Evolutionary conservation across 2,797 vertebrate genomes (phyloP), one percentile per base, ranked within the genome.

Genomic region (Varecia variegata): DNA sequence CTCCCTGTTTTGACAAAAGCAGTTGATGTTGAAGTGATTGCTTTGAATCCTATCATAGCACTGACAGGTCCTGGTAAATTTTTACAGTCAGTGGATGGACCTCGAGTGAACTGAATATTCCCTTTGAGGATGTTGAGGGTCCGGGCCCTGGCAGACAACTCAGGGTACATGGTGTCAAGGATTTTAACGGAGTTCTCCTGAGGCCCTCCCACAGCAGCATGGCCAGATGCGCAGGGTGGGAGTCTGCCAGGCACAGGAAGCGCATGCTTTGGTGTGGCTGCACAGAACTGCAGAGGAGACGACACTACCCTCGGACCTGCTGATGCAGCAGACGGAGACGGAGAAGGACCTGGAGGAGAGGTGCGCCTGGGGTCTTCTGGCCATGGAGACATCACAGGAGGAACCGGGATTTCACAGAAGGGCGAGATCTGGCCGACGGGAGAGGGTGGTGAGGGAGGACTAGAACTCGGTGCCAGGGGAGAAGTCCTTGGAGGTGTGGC

Each of bases 121-220:
- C 99, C 99, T 96, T 99, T 99, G 80, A 99, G 99, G 80, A 99
- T 99, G 98, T 98, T 99, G 79, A 99, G 98, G 25, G 99, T 99
- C 86, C 99, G 98, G 25, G 99, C 99, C 5, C 99, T 98, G 80
- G 99, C 99, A 5, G 99, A 99, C 4, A 99, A 98, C 76, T 99
- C 99, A 18, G 99, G 99, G 97, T 99, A 99, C 99, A 99, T 99
- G 83, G 99, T 99, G 96, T 99, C 99, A 10, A 99, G 97, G 68
- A 99, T 99, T 97, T 99, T 99, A 97, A 99, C 99, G 0, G 99
- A 99, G 95, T 99, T 99, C 94, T 99, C 99, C 97, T 99, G 99
- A 50, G 99, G 98, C 3, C 98, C 98, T 13, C 90, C 98, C 10
- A 98, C 96, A 47, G 98, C 93, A 3, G 98, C 85, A 5, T 96